Percentiles rank a stretch among this genome's conserved stretches.
Conservation (phyloP, 2,888 invertebrate genomes). For the Oligia strigilis region DNA sequence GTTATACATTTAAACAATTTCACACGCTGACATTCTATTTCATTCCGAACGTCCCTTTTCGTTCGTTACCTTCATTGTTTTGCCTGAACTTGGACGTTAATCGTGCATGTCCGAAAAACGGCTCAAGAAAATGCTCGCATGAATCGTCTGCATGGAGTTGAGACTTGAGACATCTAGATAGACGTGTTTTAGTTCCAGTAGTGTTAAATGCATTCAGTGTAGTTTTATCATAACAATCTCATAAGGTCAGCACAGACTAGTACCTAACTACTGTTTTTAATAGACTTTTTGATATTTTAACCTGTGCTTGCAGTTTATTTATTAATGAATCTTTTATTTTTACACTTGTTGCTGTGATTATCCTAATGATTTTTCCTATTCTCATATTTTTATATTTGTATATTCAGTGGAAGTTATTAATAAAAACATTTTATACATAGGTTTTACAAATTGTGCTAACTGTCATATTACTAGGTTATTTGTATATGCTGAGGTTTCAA, state of each 20-base stretch:
- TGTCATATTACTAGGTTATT: slow-evolving; percentile 51
- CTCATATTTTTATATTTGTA: slow-evolving; percentile 46
- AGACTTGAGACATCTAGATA: slow-evolving; percentile 21
- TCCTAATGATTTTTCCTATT: slow-evolving; percentile 24
- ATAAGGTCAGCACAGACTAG: slow-evolving; percentile 30
- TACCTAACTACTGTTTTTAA: slow-evolving; percentile 27
- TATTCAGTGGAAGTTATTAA: slow-evolving; percentile 40
- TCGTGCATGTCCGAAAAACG: neutral
- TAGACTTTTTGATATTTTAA: slow-evolving; percentile 27
- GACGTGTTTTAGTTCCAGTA: slow-evolving; percentile 39
- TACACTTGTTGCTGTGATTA: slow-evolving; percentile 54
- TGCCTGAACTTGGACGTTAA: neutral
- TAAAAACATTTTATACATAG: slow-evolving; percentile 35
- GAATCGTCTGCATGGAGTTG: slow-evolving; percentile 20
- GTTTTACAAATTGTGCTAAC: slow-evolving; percentile 42
- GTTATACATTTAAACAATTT: slow-evolving; percentile 1
- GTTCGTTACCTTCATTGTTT: neutral
- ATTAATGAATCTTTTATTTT: slow-evolving; percentile 45
- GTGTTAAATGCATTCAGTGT: slow-evolving; percentile 56
- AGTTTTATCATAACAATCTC: slow-evolving; percentile 51
- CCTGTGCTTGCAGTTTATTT: slow-evolving; percentile 38
- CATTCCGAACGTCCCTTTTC: neutral
- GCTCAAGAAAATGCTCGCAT: neutral
- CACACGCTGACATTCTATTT: neutral
- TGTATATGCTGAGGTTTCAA: slow-evolving; percentile 57